Conservation (phyloP, 2,797 vertebrate genomes). For the Acipenser ruthenus region DNA sequence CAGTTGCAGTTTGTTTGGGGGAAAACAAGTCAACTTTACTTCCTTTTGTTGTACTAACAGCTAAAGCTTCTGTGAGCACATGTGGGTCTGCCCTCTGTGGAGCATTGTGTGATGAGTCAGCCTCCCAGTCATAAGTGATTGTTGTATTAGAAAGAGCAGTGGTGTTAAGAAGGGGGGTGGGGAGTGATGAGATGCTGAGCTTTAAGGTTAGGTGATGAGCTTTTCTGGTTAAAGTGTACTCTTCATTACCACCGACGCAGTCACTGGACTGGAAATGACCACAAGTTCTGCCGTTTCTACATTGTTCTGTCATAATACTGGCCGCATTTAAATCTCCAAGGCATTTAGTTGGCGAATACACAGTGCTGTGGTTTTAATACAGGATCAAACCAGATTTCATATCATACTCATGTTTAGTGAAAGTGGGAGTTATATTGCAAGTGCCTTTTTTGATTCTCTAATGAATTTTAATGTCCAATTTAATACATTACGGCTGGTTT, state of each 20-base stretch:
- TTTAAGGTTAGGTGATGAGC: neutral
- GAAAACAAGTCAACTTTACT: constrained; percentile 58
- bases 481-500: too few species aligned
- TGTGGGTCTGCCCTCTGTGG: constrained; percentile 47
- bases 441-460: too few species aligned
- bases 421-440: too few species aligned
- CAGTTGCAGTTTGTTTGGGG: constrained; percentile 59
- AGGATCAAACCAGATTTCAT: constrained; percentile 5
- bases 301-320: constrained; percentile 12
- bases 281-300: too few species aligned
- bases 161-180: constrained; percentile 13
- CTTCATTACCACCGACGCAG: too few species aligned
- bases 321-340: neutral
- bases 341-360: neutral
- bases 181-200: constrained; percentile 14
- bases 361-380: neutral
- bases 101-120: constrained; percentile 46
- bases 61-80: constrained; percentile 48
- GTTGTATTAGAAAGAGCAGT: constrained; percentile 32
- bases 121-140: constrained; percentile 35
- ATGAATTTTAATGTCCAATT: too few species aligned
- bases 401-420: too few species aligned
- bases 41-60: constrained; percentile 48
- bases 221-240: neutral
- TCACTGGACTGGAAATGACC: too few species aligned